Evolutionary conservation across 2,888 invertebrate species (phyloP), one percentile per base, ranked within the genome.

Genomic region (Temnothorax unifasciatus): DNA sequence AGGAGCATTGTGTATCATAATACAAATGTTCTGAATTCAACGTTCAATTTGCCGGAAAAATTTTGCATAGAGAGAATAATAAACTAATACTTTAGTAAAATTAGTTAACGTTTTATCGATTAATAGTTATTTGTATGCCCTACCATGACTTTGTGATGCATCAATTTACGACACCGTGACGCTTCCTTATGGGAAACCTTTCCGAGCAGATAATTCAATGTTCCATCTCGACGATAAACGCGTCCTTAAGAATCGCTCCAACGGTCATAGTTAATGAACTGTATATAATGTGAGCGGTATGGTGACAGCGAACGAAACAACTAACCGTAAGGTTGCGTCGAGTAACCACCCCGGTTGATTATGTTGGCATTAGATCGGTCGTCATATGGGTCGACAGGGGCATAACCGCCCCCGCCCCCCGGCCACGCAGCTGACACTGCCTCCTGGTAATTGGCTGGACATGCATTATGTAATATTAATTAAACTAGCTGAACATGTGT

Each of bases 291-390:
- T 81, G 84, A 77, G 44, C 73, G 83, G 18, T 83, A 64, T 84
- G 79, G 63, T 86, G 85, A 66, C 69, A 81, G 84, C 86, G 74
- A 82, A 83, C 82, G 79, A 87, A 87, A 79, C 44, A 90, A 93
- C 94, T 93, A 91, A 94, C 93, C 94, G 92, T 94, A 93, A 90
- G 91, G 91, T 92, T 93, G 93, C 88, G 92, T 92, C 84, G 93
- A 90, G 89, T 94, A 94, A 91, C 93, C 93, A 88, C 91, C 92
- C 90, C 93, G 92, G 91, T 91, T 91, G 91, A 89, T 92, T 92
- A 92, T 91, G 89, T 91, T 90, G 90, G 90, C 89, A 91, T 93
- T 93, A 92, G 93, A 92, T 89, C 90, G 93, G 87, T 93, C 94
- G 83, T 93, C 93, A 86, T 94, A 93, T 77, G 93, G 92, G 88